Percentiles rank a stretch among this genome's conserved stretches.
Evolutionary conservation across 2,797 vertebrate species (phyloP).

Genomic region (Bufotes viridis): DNA sequence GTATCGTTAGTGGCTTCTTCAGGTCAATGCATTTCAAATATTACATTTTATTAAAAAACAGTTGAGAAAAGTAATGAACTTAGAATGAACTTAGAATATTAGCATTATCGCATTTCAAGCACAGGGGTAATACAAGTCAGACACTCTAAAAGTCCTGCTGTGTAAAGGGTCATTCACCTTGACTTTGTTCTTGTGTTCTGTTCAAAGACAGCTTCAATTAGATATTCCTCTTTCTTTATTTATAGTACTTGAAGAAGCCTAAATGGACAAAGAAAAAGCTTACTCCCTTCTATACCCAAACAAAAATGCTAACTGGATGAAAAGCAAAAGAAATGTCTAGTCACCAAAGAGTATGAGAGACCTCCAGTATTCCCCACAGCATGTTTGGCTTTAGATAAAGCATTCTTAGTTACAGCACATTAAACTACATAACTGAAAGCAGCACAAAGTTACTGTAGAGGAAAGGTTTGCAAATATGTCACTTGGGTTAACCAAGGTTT

Average conservation of each 20-base stretch:
- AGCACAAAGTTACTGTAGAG: neutral
- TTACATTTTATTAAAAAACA: neutral
- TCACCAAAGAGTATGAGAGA: neutral
- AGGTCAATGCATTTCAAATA: too few species aligned
- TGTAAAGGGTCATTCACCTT: slow-evolving; percentile 2
- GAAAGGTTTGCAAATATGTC: neutral
- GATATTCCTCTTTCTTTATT: slow-evolving; percentile 8
- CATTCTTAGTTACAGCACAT: neutral
- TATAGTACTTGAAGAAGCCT: slow-evolving; percentile 9
- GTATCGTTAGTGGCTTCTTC: too few species aligned
- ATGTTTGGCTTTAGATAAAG: neutral
- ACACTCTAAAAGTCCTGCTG: neutral
- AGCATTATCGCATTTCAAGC: neutral
- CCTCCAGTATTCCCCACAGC: neutral
- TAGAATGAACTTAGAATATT: neutral
- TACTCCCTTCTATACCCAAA: neutral
- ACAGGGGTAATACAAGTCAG: slow-evolving; percentile 3
- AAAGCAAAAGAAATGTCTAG: slow-evolving; percentile 42
- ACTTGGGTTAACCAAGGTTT: too few species aligned
- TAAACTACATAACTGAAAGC: neutral
- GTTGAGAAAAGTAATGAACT: neutral
- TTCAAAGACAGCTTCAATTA: slow-evolving; percentile 3
- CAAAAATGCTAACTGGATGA: slow-evolving; percentile 11
- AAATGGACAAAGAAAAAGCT: neutral
- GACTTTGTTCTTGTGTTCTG: slow-evolving; percentile 25